Evolutionary conservation across 2,797 vertebrate species (phyloP).

Genomic region (Gymnothorax reevesii): DNA sequence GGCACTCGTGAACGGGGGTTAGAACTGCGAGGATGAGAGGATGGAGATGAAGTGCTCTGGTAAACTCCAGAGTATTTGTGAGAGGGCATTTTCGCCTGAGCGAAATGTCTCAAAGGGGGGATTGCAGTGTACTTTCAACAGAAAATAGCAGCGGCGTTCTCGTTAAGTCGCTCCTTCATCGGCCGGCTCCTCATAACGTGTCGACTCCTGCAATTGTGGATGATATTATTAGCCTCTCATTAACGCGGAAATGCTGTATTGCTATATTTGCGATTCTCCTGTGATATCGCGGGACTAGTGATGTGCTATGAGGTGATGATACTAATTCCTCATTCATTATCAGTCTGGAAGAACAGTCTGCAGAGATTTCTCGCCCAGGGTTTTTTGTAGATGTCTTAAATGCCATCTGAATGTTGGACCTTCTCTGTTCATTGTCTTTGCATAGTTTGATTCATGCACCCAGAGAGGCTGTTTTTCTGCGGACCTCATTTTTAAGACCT

Average conservation of each 20-base stretch:
- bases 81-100: background rate
- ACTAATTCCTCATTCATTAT: conserved; percentile 14
- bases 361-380: background rate
- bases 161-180: background rate
- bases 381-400: background rate
- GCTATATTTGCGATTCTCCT: background rate
- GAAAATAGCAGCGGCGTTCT: background rate
- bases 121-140: background rate
- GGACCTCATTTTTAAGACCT: background rate
- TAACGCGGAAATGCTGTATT: background rate
- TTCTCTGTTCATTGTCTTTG: background rate
- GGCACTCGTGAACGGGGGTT: background rate
- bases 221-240: conserved; percentile 9
- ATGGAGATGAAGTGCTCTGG: no score
- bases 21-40: no score
- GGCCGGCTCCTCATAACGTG: background rate
- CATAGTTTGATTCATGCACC: background rate
- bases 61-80: no score
- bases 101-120: background rate
- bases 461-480: background rate
- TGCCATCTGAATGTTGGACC: conserved; percentile 7
- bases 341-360: background rate
- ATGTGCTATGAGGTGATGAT: conserved; percentile 21
- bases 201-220: background rate
- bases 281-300: background rate